Evolutionary conservation across 2,113 vertebrate species (phyloP), one percentile per base, ranked within the genome.

Genomic region (Conger conger): DNA sequence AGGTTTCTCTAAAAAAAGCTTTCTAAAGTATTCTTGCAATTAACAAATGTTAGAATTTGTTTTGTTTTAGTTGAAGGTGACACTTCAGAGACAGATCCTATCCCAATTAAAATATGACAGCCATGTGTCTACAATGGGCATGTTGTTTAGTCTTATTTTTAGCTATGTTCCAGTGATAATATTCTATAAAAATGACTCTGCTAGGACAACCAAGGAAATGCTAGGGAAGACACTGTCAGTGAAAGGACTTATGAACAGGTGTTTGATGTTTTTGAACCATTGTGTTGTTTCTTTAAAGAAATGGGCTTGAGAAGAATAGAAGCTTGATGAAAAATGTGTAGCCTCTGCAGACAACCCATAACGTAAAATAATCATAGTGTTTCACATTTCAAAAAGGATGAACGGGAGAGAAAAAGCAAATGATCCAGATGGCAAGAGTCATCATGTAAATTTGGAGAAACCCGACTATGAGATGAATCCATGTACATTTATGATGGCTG

Each of bases 11-110:
- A 20, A 60, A 60, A 0, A 6, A 60, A 60, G n/a, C 15, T 73
- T 30, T 9, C 11, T n/a, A 73, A n/a, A 13, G 13, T 73, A 13
- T 73, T n/a, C n/a, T 73, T 13, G 9, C 4, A 33, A 4, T 23
- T 15, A 0, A 1, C 11, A 20, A 63, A 63, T 63, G 27, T 73
- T 73, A 27, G 9, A 73, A 60, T 18, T 2, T 60, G 57, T 27
- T 73, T 73, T 73, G 33, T 83, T 40, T 40, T 38, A 76, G 45
- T 36, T 83, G 82, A 83, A 78, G 68, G 82, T 83, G 82, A 83
- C 68, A 76, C 40, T 42, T 73, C 54, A 6, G 60, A 76, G 68
- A 78, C 40, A 73, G 42, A 76, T 86, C 79, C 54, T 30, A 83
- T 33, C 82, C 78, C 80, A 76, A 83, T 54, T 76, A 83, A 83